phyloP scores from a whole-genome alignment of 2,797 vertebrate species.

The Limnodromus scolopaceus region DNA sequence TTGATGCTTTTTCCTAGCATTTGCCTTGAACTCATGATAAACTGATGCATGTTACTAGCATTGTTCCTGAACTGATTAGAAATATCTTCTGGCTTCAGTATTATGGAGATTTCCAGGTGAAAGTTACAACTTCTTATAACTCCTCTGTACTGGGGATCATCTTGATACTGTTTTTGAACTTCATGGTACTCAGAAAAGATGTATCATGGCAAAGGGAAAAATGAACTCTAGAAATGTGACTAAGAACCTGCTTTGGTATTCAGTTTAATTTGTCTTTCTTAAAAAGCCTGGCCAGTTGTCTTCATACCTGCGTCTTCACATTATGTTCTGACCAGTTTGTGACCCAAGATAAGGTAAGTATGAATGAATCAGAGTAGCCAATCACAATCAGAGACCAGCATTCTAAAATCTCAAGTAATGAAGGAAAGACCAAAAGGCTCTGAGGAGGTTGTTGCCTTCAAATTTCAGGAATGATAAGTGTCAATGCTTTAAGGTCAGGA shows the following conservation, averaged over 20 bases:
- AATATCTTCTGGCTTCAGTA: not conserved
- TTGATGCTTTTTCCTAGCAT: not conserved
- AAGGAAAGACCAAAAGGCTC: not conserved
- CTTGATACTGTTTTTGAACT: not conserved
- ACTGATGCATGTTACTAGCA: not conserved
- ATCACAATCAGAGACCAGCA: not conserved
- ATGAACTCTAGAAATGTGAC: not conserved
- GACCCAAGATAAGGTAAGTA: not conserved
- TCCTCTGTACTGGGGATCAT: not conserved
- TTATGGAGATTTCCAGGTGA: not conserved
- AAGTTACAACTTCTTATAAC: not conserved
- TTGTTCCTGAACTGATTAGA: not conserved
- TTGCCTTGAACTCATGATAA: not conserved
- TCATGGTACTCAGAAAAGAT: not conserved
- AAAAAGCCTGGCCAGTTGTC: not conserved
- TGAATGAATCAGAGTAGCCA: not conserved
- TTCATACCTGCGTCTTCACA: not conserved
- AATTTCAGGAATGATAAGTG: not conserved
- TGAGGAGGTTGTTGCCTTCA: not conserved
- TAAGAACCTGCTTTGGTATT: not conserved
- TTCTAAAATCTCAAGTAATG: not conserved
- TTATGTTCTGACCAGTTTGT: not conserved
- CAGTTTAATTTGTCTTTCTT: not conserved
- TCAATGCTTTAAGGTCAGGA: not conserved
- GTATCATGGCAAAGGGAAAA: not conserved